phyloP scores from a whole-genome alignment of 2,797 vertebrate species.

The Cuniculus paca region DNA sequence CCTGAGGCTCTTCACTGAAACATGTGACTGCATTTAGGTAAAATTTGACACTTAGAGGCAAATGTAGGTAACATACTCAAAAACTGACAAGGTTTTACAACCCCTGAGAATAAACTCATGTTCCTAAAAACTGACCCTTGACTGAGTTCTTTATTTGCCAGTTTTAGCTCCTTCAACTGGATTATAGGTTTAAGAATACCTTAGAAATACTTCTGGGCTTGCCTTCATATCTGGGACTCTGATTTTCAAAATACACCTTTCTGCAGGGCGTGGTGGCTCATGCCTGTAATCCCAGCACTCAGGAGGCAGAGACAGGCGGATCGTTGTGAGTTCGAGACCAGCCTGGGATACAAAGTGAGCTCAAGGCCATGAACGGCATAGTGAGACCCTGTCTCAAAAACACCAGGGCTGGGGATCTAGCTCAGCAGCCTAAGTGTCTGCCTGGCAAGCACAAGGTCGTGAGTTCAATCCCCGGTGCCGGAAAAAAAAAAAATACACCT shows the following conservation, averaged over 20 bases:
- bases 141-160: constrained; percentile 52
- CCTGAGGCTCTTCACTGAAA: constrained; percentile 7
- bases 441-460: too few species aligned
- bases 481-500: constrained; percentile 61
- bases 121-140: constrained; percentile 62
- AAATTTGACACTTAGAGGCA: background rate
- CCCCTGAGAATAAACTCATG: constrained; percentile 21
- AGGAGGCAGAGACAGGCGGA: too few species aligned
- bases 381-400: too few species aligned
- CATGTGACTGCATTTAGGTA: background rate
- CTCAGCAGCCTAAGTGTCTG: too few species aligned
- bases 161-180: constrained; percentile 47
- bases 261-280: too few species aligned
- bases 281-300: too few species aligned
- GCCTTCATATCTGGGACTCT: background rate
- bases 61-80: background rate
- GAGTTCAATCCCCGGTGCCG: too few species aligned
- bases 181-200: constrained; percentile 59
- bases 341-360: too few species aligned
- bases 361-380: too few species aligned
- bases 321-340: too few species aligned
- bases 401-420: too few species aligned
- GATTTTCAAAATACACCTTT: constrained; percentile 56
- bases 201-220: constrained; percentile 45
- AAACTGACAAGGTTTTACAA: constrained; percentile 36